phyloP scores from a whole-genome alignment of 2,888 invertebrate species.

The Drosophila multiciliata region DNA sequence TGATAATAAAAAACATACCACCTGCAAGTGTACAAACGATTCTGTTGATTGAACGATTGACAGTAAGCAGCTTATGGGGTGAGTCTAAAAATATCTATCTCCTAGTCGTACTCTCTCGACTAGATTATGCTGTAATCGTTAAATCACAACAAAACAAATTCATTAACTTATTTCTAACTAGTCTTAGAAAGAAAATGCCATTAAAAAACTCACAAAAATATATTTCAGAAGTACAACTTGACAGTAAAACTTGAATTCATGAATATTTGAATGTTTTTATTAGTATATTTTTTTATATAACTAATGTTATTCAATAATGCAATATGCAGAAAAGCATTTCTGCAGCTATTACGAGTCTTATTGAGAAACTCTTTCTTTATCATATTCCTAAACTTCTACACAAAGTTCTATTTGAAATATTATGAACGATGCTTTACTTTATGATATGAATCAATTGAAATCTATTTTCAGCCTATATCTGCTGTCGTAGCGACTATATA shows the following conservation, averaged over 20 bases:
- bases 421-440: neutral
- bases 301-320: neutral
- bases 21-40: neutral
- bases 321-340: neutral
- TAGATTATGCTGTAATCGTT: neutral
- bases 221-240: neutral
- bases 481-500: neutral
- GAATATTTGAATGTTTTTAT: neutral
- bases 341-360: neutral
- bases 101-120: no score
- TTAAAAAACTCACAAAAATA: neutral
- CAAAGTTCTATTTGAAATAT: no score
- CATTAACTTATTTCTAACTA: neutral
- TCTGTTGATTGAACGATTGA: no score
- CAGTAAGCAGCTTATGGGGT: no score
- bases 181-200: neutral
- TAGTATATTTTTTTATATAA: neutral
- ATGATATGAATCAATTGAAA: neutral
- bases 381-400: neutral
- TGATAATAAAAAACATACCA: neutral
- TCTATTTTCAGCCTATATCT: neutral
- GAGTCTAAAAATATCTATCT: neutral
- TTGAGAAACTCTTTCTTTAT: neutral
- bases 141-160: neutral
- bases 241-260: neutral